Base-by-base conservation (phyloP, 2,888 invertebrate genomes). In the Callyntrura guangdongensis region DNA sequence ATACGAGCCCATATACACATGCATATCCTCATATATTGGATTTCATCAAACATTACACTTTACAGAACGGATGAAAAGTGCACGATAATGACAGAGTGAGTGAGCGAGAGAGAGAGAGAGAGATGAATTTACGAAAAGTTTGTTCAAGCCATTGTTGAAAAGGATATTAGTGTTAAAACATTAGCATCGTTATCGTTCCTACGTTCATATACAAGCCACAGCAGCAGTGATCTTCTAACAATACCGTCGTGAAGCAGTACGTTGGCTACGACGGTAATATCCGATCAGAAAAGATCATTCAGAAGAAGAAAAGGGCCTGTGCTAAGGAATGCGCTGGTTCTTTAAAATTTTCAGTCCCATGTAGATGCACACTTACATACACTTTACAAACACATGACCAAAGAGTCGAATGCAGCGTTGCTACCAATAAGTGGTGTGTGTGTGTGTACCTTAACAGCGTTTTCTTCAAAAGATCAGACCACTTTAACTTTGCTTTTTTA, bases 261-360 rank as follows among this genome's bases (percentile, higher is more conserved):
- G n/a, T n/a, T n/a, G 36, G 36, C 36, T 6, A 6, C 36, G 36
- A 6, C 36, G 36, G 36, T 36, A 36, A 59, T 27, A 25, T 22
- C 22, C 49, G 79, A 79, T 56, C 36, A 36, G 61, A 59, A 36
- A 11, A 61, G 56, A 79, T 56, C 59, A 79, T 12, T 53, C n/a
- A 79, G 22, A 9, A 47, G 11, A 22, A 47, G 22, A 79, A 22
- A 47, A 59, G 79, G n/a, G 27, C n/a, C 74, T 36, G 53, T 36
- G 12, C n/a, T 14, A 61, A 81, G 81, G 81, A 81, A 81, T 81
- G 59, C 61, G 27, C 81, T 61, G 27, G 59, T 81, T 27, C 81
- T 53, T 25, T 36, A 36, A 36, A 36, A 36, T 4, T 81, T 61
- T 61, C 27, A 59, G 45, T 56, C 59, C 36, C 6, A 36, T 36